phyloP scores from a whole-genome alignment of 37 sponge, comb jelly and placozoan species.

The Haliclona indistincta region DNA sequence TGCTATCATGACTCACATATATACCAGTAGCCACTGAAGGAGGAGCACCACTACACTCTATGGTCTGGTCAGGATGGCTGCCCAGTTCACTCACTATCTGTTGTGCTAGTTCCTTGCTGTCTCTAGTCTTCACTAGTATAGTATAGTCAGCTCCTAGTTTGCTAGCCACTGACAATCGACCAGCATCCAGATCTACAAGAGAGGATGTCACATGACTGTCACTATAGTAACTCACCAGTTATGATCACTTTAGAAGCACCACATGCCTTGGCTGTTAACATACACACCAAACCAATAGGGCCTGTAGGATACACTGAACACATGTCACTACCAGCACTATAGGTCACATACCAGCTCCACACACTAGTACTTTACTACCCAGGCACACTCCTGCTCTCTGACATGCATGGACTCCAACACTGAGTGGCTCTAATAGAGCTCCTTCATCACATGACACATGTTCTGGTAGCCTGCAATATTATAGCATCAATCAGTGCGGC shows the following conservation, averaged over 20 bases:
- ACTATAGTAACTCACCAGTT: slow-evolving; percentile 18
- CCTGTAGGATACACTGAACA: slow-evolving; percentile 21
- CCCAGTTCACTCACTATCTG: slow-evolving; percentile 37
- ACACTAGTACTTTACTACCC: slow-evolving; percentile 86
- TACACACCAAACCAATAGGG: slow-evolving; percentile 73
- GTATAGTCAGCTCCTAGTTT: slow-evolving; percentile 56
- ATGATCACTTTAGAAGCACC: slow-evolving; percentile 60
- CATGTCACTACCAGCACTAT: slow-evolving; percentile 5
- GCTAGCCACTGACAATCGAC: slow-evolving; percentile 49
- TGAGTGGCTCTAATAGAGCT: slow-evolving; percentile 93
- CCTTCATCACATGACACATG: slow-evolving; percentile 91
- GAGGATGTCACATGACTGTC: no score
- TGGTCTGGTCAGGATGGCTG: slow-evolving; percentile 45
- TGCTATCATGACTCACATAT: slow-evolving; percentile 42
- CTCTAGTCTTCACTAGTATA: slow-evolving; percentile 40
- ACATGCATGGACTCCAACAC: slow-evolving; percentile 96
- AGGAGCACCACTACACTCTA: slow-evolving; percentile 82
- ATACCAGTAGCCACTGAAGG: slow-evolving; percentile 72
- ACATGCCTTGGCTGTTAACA: slow-evolving; percentile 66
- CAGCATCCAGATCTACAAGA: slow-evolving; percentile 59
- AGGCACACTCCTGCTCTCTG: slow-evolving; percentile 80
- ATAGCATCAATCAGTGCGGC: neutral
- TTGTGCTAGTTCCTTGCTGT: slow-evolving; percentile 44
- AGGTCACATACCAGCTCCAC: slow-evolving; percentile 78
- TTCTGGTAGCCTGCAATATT: slow-evolving; percentile 75